phyloP scores from a whole-genome alignment of 2,888 invertebrate species.

The Acrobasis consociella region DNA sequence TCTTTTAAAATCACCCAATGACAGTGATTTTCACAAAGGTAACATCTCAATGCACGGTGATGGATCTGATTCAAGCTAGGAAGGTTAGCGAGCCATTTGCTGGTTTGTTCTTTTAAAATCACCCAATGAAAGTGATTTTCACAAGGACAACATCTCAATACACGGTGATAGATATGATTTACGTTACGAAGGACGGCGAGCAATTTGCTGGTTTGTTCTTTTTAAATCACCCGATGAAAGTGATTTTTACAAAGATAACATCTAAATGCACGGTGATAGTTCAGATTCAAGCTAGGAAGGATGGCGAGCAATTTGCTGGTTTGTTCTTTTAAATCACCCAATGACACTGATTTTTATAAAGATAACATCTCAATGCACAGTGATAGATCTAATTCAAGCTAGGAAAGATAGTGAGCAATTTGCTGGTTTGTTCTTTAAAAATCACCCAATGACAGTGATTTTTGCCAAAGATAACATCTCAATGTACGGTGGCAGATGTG shows the following conservation, averaged over 20 bases:
- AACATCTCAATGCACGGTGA: conserved; percentile 61
- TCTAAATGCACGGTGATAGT: conserved; percentile 54
- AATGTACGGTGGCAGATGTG: conserved; percentile 45
- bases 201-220: conserved; percentile 27
- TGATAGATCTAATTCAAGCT: conserved; percentile 43
- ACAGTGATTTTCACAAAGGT: conserved; percentile 76
- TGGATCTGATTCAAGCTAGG: conserved; percentile 37
- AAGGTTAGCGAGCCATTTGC: conserved; percentile 29
- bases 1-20: neutral
- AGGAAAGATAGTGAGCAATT: conserved; percentile 27
- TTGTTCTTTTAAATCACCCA: neutral
- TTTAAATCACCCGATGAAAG: conserved; percentile 29
- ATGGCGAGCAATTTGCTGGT: conserved; percentile 30
- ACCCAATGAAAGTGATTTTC: conserved; percentile 59
- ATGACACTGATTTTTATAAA: conserved; percentile 73
- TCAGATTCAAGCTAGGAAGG: conserved; percentile 30
- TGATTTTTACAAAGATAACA: conserved; percentile 80
- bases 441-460: conserved; percentile 49
- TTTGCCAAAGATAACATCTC: conserved; percentile 68
- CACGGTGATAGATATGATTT: conserved; percentile 45
- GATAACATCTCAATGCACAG: conserved; percentile 64
- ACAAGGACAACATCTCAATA: neutral
- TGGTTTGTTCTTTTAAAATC: neutral
- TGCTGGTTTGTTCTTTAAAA: conserved; percentile 14
- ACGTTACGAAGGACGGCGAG: conserved; percentile 26